phyloP scores from a whole-genome alignment of 2,888 invertebrate species.

The Dasysyrphus tricinctus region DNA sequence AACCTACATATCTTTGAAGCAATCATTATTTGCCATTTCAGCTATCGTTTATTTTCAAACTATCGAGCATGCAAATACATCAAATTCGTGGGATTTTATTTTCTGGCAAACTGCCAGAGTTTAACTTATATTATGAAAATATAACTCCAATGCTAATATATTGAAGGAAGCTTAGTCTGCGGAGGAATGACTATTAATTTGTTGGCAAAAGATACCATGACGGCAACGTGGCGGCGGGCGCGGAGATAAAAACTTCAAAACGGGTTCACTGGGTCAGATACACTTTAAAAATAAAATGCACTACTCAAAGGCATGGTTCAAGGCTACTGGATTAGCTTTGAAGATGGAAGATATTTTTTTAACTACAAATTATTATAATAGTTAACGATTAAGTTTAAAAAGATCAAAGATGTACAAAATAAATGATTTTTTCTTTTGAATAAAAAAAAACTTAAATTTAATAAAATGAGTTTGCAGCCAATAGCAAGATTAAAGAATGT shows the following conservation, averaged over 20 bases:
- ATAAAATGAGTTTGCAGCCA: no score
- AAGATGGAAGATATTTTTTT: no score
- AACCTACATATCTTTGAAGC: constrained; percentile 13
- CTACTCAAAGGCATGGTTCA: no score
- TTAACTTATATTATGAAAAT: neutral
- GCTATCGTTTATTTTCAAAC: neutral
- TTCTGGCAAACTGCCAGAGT: constrained; percentile 21
- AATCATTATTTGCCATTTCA: neutral
- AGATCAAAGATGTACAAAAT: no score
- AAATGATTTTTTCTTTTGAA: no score
- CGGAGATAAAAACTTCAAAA: neutral
- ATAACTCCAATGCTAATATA: neutral
- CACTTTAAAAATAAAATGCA: neutral
- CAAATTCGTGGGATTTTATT: neutral
- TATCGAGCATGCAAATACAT: neutral
- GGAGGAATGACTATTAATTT: neutral
- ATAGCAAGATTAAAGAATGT: no score
- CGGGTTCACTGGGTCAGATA: neutral
- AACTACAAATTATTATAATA: no score
- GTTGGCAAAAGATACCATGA: constrained; percentile 3
- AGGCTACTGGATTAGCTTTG: no score
- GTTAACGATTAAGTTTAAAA: no score
- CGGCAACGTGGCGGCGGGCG: no score
- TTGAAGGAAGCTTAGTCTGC: neutral
- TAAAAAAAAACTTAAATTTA: no score